Base-by-base conservation (phyloP, 2,888 invertebrate genomes). In the Drosophila mimica region DNA sequence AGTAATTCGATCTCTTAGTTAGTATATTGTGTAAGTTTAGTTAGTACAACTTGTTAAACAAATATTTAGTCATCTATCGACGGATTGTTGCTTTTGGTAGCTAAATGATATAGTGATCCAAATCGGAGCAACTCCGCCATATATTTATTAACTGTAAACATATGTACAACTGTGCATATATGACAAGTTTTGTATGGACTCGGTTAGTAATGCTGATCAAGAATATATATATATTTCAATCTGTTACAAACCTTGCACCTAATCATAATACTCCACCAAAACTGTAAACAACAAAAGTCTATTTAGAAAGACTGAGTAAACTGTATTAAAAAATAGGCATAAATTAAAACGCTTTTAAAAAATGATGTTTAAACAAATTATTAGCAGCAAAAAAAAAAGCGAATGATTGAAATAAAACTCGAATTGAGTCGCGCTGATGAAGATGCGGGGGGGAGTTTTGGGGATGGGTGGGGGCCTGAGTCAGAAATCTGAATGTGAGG, bases 351-450 rank as follows among this genome's bases (percentile, higher is more conserved):
- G 52, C 51, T 74, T 75, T 68, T 31, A 38, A 57, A 53, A 82
- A 76, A 75, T 60, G 33, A 68, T 79, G 75, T 89, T 84, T 84
- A 73, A 71, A 49, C 74, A 77, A 78, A 70, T 62, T 74, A 79
- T 89, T 87, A 88, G 61, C 84, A 77, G 64, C 84, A 76, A 34
- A 68, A 61, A 25, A 25, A 58, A 34, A 43, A 48, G 13, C 25
- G 6, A 43, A 68, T 60, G 59, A 63, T 60, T 65, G 61, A 75
- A 46, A 43, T 70, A 52, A 52, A 53, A 36, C 34, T 31, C 7
- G 40, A 40, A 20, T 56, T 31, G 20, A 57, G 31, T 56, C 4
- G 28, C 13, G 20, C 46, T 46, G 25, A 46, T 15, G 15, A 25
- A 15, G 20, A 1, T 8, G 46, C 8, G 46, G 15, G 15, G 36